These are phyloP conservation scores for Kryptolebias ocellatus DNA, from an alignment of 2,797 vertebrate genomes.

Conservation along the genomic window DNA sequence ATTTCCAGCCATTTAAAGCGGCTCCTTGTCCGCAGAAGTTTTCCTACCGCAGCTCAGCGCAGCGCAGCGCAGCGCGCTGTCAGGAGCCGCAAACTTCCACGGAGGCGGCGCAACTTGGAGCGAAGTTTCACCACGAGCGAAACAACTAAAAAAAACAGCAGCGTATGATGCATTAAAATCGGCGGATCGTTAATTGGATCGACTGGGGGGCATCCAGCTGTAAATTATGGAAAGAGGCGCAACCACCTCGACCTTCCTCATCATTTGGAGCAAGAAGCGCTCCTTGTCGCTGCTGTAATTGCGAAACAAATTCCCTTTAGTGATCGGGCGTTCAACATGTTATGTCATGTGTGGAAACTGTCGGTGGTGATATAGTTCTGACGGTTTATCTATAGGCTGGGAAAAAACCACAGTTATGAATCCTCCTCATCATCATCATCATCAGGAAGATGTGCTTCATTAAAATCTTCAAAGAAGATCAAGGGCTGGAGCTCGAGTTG, in stretches of 20 bases:
- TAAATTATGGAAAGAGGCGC: slow-evolving; percentile 10
- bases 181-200: neutral
- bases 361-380: slow-evolving; percentile 1
- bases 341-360: neutral
- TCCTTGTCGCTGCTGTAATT: slow-evolving; percentile 6
- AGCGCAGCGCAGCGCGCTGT: slow-evolving; percentile 15
- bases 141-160: neutral
- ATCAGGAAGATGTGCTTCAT: too few species aligned
- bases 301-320: slow-evolving; percentile 12
- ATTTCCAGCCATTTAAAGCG: slow-evolving; percentile 1
- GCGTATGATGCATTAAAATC: neutral
- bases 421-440: too few species aligned
- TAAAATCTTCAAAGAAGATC: too few species aligned
- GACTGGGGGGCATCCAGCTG: neutral
- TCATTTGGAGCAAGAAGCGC: neutral
- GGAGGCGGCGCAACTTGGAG: slow-evolving; percentile 24
- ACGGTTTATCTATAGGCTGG: neutral
- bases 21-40: neutral
- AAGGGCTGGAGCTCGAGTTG: neutral
- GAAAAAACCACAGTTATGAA: too few species aligned
- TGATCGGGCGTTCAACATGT: slow-evolving; percentile 7
- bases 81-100: slow-evolving; percentile 57
- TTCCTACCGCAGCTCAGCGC: neutral
- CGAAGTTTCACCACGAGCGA: neutral
- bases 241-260: neutral